Evolutionary conservation across 2,888 invertebrate species (phyloP).

Genomic region (Zygothrica quintamaculata): DNA sequence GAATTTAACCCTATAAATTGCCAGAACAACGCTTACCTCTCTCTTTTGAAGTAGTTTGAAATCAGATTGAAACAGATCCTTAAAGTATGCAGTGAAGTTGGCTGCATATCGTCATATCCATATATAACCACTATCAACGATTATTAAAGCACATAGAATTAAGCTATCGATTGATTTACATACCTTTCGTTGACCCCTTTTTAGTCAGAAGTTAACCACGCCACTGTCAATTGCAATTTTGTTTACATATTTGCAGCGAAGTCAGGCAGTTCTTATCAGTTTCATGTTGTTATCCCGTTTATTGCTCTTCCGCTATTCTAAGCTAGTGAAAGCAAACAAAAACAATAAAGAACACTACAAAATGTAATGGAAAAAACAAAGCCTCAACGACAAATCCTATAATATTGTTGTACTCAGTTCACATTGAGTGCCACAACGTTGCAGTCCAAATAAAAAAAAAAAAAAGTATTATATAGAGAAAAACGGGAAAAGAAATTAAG

Average conservation of each 20-base stretch:
- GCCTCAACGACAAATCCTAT: slow-evolving; percentile 31
- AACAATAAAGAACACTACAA: slow-evolving; percentile 36
- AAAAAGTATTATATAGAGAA: too few relatives aligned
- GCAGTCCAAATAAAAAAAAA: slow-evolving; percentile 37
- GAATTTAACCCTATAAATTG: too few relatives aligned
- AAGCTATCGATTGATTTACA: too few relatives aligned
- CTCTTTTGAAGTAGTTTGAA: too few relatives aligned
- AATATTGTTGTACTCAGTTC: slow-evolving; percentile 42
- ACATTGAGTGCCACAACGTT: slow-evolving; percentile 28
- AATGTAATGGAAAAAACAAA: slow-evolving; percentile 45
- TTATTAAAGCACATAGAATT: too few relatives aligned
- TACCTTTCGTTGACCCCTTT: too few relatives aligned
- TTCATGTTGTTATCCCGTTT: slow-evolving; percentile 18
- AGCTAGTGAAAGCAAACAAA: slow-evolving; percentile 30
- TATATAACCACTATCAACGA: too few relatives aligned
- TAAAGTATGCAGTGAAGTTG: slow-evolving; percentile 1
- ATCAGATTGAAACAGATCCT: too few relatives aligned
- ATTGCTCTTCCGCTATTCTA: slow-evolving; percentile 17
- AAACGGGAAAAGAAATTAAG: too few relatives aligned
- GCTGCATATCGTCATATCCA: too few relatives aligned
- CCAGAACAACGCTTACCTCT: too few relatives aligned
- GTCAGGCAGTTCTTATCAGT: slow-evolving; percentile 46
- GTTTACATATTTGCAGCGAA: slow-evolving; percentile 44
- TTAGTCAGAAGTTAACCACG: slow-evolving; percentile 5
- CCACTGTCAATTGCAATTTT: slow-evolving; percentile 36